A percentile compares a stretch with the other conserved stretches of the same genome.
phyloP scores from a whole-genome alignment of 2,113 vertebrate species.

The Tragulus kanchil region DNA sequence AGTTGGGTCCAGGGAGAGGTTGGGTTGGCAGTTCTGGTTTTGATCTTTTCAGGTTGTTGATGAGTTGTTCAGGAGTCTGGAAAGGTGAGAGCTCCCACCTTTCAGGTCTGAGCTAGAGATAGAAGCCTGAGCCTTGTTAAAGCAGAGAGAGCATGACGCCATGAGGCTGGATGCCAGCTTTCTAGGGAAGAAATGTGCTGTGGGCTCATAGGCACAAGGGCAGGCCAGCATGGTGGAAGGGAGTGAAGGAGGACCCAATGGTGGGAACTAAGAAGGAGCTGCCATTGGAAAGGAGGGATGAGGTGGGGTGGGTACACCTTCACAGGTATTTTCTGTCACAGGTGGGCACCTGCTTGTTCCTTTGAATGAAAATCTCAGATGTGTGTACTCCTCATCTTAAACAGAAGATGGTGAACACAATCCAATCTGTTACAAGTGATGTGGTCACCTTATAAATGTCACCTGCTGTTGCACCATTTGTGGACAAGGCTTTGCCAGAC shows the following conservation, averaged over 20 bases:
- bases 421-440: neutral
- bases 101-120: neutral
- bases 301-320: fast-evolving
- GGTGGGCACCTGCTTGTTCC: neutral
- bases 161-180: neutral
- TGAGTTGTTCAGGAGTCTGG: neutral
- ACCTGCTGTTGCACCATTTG: too few relatives aligned
- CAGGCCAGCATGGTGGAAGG: neutral
- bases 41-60: neutral
- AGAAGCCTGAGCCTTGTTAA: neutral
- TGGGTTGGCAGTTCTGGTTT: neutral
- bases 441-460: neutral
- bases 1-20: neutral
- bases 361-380: neutral
- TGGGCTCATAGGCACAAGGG: neutral
- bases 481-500: neutral
- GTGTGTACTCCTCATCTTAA: neutral
- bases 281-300: neutral
- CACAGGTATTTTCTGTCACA: neutral
- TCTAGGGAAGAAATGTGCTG: neutral
- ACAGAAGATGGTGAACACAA: neutral
- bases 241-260: neutral
- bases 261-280: neutral
- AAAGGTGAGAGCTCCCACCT: neutral
- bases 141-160: neutral